These are phyloP conservation scores for Mobula hypostoma DNA, from an alignment of 2,113 vertebrate genomes.

Conservation along the genomic window DNA sequence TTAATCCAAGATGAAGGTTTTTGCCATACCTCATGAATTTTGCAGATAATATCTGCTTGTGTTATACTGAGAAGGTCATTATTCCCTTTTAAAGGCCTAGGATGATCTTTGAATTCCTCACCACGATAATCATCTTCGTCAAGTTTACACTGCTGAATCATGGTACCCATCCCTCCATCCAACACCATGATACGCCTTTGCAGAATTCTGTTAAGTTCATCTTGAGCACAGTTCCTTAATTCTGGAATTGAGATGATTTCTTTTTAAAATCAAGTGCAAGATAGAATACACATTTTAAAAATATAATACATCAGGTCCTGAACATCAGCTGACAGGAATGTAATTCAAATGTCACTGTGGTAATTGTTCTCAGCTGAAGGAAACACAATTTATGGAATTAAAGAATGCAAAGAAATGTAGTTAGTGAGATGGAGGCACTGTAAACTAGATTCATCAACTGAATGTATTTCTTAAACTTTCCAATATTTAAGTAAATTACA, in stretches of 20 bases:
- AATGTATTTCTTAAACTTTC: background rate
- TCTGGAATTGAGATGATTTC: constrained; percentile 28
- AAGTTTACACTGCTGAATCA: constrained; percentile 76
- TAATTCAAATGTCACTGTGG: background rate
- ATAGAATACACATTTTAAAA: background rate
- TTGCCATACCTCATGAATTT: constrained; percentile 80
- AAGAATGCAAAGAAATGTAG: background rate
- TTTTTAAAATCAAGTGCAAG: background rate
- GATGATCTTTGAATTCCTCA: constrained; percentile 76
- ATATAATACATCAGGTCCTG: background rate
- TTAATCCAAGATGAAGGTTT: background rate
- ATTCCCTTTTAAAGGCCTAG: constrained; percentile 76
- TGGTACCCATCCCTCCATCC: constrained; percentile 96
- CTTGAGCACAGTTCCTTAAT: constrained; percentile 46
- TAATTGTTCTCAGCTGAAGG: background rate
- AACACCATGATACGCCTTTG: constrained; percentile 81
- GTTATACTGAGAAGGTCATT: constrained; percentile 92
- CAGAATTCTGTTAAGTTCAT: constrained; percentile 67
- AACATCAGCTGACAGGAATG: background rate
- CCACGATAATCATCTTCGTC: constrained; percentile 78
- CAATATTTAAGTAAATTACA: background rate
- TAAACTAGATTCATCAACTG: background rate
- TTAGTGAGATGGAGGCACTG: background rate
- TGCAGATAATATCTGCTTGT: constrained; percentile 70
- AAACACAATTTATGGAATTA: background rate